Conservation (phyloP, 2,797 vertebrate genomes). For the Chrosomus eos region DNA sequence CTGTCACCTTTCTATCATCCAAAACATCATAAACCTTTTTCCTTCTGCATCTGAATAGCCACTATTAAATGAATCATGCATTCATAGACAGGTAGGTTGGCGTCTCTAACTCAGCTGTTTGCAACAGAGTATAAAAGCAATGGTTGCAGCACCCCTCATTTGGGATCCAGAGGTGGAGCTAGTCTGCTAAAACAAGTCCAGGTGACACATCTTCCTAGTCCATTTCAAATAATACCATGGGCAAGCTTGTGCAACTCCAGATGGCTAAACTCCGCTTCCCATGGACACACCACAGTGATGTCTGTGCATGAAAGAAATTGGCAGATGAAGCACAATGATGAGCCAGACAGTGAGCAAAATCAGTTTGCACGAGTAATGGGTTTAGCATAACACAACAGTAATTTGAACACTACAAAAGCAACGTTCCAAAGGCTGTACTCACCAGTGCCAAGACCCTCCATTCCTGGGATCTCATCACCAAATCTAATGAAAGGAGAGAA, state of each 20-base stretch:
- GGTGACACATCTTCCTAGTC: not conserved
- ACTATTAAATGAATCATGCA: not conserved
- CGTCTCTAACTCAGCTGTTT: constrained; percentile 1
- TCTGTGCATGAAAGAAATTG: constrained; percentile 42
- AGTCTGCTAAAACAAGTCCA: constrained; percentile 13
- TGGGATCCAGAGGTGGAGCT: not conserved
- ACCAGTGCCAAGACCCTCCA: constrained; percentile 87
- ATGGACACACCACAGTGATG: constrained; percentile 83
- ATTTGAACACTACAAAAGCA: constrained; percentile 8
- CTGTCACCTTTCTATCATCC: not conserved
- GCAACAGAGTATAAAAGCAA: not conserved
- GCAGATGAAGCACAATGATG: not conserved
- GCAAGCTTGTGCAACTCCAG: constrained; percentile 82
- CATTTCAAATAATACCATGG: constrained; percentile 80
- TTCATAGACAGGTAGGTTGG: not conserved
- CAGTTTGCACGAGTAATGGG: constrained; percentile 2
- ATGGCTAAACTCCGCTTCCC: constrained; percentile 86
- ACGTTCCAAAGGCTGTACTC: constrained; percentile 33
- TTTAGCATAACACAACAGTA: constrained; percentile 10
- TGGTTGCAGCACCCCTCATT: not conserved
- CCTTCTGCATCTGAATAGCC: not conserved
- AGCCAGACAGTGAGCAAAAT: constrained; percentile 23
- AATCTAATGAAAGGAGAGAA: constrained; percentile 68
- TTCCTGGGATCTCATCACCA: constrained; percentile 83
- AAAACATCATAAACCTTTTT: not conserved